Conservation (phyloP, 2,888 invertebrate genomes). For the Tanypteryx hageni region DNA sequence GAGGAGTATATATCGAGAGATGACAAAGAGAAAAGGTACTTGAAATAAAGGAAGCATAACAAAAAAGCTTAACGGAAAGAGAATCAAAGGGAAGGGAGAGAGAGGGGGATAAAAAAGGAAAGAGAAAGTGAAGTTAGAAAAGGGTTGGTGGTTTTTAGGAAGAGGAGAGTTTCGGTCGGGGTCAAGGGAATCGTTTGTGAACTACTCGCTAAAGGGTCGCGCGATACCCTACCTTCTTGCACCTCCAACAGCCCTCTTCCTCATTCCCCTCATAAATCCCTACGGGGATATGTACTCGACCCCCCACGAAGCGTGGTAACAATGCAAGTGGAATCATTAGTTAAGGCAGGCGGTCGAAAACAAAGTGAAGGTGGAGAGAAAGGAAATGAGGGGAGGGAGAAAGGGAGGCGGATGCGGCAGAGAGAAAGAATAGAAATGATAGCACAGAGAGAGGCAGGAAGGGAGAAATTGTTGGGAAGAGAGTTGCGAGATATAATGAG, state of each 20-base stretch:
- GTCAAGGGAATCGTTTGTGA: background rate
- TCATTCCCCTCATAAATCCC: background rate
- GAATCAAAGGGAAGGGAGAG: background rate
- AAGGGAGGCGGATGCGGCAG: too few species aligned
- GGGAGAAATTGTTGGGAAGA: too few species aligned
- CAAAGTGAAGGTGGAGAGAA: background rate
- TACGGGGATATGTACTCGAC: background rate
- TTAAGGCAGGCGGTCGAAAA: background rate
- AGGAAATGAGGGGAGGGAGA: background rate
- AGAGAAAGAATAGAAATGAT: too few species aligned
- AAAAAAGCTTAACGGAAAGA: too few species aligned
- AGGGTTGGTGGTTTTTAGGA: too few species aligned
- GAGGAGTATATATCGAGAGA: too few species aligned
- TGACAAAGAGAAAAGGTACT: too few species aligned
- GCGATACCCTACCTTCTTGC: too few species aligned
- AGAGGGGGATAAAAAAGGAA: background rate
- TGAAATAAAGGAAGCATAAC: too few species aligned
- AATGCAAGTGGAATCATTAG: background rate
- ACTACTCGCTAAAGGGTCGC: background rate
- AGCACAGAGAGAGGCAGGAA: too few species aligned
- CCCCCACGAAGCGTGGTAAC: background rate
- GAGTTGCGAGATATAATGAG: too few species aligned
- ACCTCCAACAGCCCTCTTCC: too few species aligned
- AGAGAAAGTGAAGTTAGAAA: background rate
- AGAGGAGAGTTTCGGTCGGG: background rate